Evolutionary conservation across 2,888 invertebrate genomes (phyloP).

Genomic region (Galeruca laticollis): DNA sequence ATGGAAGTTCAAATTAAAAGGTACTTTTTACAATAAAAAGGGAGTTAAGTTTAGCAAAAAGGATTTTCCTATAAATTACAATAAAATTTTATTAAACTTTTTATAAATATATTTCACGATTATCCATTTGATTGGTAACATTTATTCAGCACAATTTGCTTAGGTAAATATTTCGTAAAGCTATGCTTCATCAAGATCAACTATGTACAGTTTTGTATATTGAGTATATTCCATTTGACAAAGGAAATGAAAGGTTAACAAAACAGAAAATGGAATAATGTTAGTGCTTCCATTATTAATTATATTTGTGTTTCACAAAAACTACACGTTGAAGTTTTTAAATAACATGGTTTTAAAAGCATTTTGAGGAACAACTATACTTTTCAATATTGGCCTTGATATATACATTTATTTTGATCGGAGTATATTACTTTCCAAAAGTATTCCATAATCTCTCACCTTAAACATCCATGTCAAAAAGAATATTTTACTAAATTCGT

Average conservation of each 20-base stretch:
- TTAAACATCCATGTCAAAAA: neutral
- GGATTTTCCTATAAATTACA: no score
- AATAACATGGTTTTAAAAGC: no score
- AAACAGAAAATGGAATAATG: neutral
- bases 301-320: neutral
- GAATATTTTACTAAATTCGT: constrained; percentile 3
- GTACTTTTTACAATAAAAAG: no score
- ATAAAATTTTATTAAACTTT: no score
- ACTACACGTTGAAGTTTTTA: no score
- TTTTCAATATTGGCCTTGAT: no score
- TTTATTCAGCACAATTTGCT: neutral
- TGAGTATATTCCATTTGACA: neutral
- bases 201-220: neutral
- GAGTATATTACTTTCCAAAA: neutral
- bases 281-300: neutral
- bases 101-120: no score
- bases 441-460: neutral
- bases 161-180: neutral
- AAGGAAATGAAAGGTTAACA: neutral
- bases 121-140: neutral
- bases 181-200: neutral
- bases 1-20: no score
- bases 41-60: no score
- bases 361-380: no score
- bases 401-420: neutral